phyloP scores from a whole-genome alignment of 2,888 invertebrate genomes.

The Himalopsyche tibetana region DNA sequence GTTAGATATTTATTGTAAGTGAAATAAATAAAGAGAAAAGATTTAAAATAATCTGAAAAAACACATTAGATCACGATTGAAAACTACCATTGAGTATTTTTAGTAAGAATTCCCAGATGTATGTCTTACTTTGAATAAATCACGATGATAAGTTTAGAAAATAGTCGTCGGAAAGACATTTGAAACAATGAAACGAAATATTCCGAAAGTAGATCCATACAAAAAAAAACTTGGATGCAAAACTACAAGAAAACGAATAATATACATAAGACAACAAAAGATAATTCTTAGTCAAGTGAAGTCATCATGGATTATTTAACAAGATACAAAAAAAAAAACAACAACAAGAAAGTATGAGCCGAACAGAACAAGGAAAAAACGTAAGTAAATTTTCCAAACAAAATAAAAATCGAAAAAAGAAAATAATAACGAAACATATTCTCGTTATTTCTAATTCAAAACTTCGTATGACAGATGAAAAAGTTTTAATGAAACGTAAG shows the following conservation, averaged over 20 bases:
- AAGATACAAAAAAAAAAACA: conserved; percentile 5
- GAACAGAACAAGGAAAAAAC: not conserved
- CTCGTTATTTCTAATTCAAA: conserved; percentile 50
- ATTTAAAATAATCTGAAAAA: too few relatives aligned
- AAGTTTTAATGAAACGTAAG: conserved; percentile 65
- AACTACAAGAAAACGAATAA: not conserved
- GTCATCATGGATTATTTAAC: not conserved
- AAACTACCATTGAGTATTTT: too few relatives aligned
- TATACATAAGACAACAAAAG: not conserved
- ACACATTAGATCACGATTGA: too few relatives aligned
- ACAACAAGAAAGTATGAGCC: not conserved
- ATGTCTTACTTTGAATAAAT: too few relatives aligned
- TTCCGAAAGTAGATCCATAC: too few relatives aligned
- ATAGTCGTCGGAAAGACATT: too few relatives aligned
- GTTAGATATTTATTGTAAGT: too few relatives aligned
- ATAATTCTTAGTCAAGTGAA: not conserved
- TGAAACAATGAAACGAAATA: too few relatives aligned
- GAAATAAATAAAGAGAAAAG: too few relatives aligned
- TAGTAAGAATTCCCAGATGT: too few relatives aligned
- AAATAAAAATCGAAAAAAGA: conserved; percentile 20
- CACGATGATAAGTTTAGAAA: too few relatives aligned
- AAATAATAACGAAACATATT: conserved; percentile 43
- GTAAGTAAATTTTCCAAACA: not conserved
- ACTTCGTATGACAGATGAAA: conserved; percentile 60
- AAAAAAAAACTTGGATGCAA: not conserved